phyloP scores from a whole-genome alignment of 2,888 invertebrate genomes.

The Nebria brevicollis region DNA sequence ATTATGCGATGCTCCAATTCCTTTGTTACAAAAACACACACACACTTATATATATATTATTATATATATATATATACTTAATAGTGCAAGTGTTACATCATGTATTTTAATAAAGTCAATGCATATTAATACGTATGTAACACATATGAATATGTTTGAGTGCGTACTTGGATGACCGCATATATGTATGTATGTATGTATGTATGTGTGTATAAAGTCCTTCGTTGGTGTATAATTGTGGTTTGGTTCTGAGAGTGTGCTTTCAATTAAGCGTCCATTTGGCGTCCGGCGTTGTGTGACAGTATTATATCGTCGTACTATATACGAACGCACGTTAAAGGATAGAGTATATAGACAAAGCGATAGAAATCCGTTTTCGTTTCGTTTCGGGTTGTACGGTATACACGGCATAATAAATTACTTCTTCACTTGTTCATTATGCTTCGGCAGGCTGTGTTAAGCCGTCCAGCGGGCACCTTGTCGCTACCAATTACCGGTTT shows the following conservation, averaged over 20 bases:
- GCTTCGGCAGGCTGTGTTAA: not conserved
- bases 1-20: too few relatives aligned
- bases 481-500: not conserved
- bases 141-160: not conserved
- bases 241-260: not conserved
- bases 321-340: not conserved
- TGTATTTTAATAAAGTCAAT: too few relatives aligned
- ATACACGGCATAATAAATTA: not conserved
- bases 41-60: too few relatives aligned
- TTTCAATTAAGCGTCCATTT: slow-evolving; percentile 1
- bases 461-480: not conserved
- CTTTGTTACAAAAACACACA: too few relatives aligned
- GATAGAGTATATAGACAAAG: not conserved
- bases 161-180: not conserved
- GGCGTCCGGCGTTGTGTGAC: not conserved
- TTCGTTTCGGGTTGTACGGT: not conserved
- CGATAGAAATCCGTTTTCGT: not conserved
- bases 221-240: not conserved
- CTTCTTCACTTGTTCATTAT: slow-evolving; percentile 1
- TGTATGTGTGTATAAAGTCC: not conserved
- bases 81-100: too few relatives aligned
- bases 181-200: slow-evolving; percentile 1
- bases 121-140: not conserved
- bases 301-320: not conserved
- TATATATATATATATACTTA: too few relatives aligned